Base-by-base conservation (phyloP, 1,140 invertebrate genomes). In the Cataglyphis hispanica region DNA sequence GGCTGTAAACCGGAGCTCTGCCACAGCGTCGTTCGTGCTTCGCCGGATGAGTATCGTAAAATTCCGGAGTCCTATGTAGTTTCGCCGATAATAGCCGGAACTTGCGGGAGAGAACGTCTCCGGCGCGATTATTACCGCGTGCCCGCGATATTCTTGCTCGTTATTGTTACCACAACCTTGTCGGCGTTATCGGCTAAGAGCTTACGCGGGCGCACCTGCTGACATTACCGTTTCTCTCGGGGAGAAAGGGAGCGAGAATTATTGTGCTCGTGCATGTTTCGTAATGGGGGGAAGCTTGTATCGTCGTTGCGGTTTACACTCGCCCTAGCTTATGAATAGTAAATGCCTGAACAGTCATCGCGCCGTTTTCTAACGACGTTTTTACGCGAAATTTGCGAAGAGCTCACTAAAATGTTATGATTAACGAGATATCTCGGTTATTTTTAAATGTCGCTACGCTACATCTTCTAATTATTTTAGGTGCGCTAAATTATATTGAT, bases 41-140 rank as follows among this genome's bases (percentile, higher is more conserved):
- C 43, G 34, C 34, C 16, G 50, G 25, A 83, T 46, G 50, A 43
- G 37, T 74, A 25, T 74, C 78, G 67, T 83, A 74, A 83, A 83
- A 74, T 83, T 25, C 78, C 37, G 19, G 19, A 53, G 31, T 5
- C 16, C 53, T 27, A 46, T 61, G 53, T n/a, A 61, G 53, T 25
- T 60, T 72, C 67, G 67, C 67, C 53, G 72, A 74, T 83, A 83
- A 83, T 34, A 74, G 37, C 56, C 53, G 34, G 66, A 72, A 81
- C 31, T 31, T 11, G 4, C 56, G n/a, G n/a, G 25, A 50, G 46
- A 50, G 31, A 80, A 31, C 31, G n/a, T 80, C 77, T 80, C 50
- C 46, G 34, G 19, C 27, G 40, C 67, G 56, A 83, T 83, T 74
- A 83, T 83, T 74, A 83, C 37, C 50, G 37, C 46, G 31, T 31